Percentiles rank a stretch among this genome's conserved stretches.
phyloP scores from a whole-genome alignment of 2,113 vertebrate genomes.

The Athene cunicularia region DNA sequence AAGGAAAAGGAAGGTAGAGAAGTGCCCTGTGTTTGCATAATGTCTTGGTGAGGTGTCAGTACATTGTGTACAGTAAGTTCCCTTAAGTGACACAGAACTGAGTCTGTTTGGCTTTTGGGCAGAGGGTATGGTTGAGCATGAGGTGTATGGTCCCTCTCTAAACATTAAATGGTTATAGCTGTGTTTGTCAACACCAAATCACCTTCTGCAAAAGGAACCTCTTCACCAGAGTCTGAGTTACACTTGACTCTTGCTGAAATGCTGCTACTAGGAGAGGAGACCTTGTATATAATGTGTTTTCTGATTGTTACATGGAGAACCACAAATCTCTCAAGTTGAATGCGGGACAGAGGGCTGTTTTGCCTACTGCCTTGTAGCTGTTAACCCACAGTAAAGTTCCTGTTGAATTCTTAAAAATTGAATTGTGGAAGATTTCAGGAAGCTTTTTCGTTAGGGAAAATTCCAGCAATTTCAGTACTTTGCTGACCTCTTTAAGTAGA shows the following conservation, averaged over 20 bases:
- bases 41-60: not conserved
- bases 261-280: not conserved
- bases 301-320: not conserved
- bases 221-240: not conserved
- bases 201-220: not conserved
- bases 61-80: accelerated
- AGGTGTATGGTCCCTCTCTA: not conserved
- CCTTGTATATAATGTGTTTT: accelerated
- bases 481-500: not conserved
- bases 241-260: not conserved
- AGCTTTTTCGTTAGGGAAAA: not conserved
- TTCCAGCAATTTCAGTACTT: not conserved
- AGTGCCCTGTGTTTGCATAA: not conserved
- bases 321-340: accelerated
- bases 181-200: accelerated
- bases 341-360: not conserved
- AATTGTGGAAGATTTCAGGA: not conserved
- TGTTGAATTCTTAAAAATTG: not conserved
- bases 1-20: not conserved
- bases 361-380: not conserved
- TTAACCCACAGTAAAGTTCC: not conserved
- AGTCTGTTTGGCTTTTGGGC: not conserved
- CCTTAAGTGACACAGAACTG: too few species aligned
- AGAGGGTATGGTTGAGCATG: accelerated
- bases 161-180: accelerated